phyloP scores from a whole-genome alignment of 2,113 vertebrate species.

The Nesoenas mayeri region DNA sequence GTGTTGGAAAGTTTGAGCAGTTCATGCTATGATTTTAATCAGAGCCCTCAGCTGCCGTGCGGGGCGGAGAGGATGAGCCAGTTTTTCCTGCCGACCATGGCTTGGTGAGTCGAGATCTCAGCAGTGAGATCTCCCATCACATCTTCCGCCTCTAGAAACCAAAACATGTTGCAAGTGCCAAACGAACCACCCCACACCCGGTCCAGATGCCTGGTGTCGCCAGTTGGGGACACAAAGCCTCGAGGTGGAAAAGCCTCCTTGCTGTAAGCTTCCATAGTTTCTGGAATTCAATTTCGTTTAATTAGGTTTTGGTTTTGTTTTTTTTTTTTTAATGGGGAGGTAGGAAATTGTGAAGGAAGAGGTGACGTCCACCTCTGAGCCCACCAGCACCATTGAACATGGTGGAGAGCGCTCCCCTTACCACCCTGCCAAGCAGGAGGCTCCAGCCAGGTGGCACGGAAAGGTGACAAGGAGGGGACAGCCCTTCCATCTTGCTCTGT shows the following conservation, averaged over 20 bases:
- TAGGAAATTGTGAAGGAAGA: neutral
- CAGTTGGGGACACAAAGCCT: neutral
- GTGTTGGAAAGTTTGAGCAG: slow-evolving; percentile 45
- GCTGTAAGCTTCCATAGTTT: neutral
- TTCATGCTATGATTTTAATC: neutral
- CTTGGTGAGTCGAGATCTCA: accelerated
- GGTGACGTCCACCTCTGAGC: neutral
- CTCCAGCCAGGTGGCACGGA: neutral
- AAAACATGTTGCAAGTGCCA: neutral
- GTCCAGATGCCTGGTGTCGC: neutral
- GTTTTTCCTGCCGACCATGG: neutral
- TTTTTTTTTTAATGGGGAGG: neutral
- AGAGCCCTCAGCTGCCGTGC: neutral
- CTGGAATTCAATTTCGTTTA: neutral
- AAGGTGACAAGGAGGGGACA: neutral
- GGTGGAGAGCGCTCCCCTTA: neutral
- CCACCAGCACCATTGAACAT: neutral
- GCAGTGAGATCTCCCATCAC: neutral
- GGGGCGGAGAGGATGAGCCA: neutral
- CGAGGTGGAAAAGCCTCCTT: neutral
- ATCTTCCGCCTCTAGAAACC: neutral
- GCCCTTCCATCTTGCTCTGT: neutral
- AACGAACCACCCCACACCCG: neutral
- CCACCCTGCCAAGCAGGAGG: neutral
- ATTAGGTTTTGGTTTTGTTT: neutral